These are phyloP conservation scores for Rhizomys pruinosus DNA, from an alignment of 2,113 vertebrate species.

Conservation along the genomic window DNA sequence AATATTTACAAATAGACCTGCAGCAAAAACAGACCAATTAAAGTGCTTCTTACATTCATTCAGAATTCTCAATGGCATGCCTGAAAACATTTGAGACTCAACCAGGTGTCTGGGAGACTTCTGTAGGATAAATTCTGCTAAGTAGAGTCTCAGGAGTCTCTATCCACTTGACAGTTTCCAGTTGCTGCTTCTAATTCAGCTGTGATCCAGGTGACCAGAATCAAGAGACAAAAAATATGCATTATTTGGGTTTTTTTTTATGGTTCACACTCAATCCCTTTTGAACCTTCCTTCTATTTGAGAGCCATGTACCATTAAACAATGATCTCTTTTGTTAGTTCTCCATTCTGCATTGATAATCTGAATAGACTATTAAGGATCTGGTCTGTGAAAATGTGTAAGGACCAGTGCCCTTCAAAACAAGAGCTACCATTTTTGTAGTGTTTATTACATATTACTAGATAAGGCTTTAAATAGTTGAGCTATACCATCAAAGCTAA, in stretches of 20 bases:
- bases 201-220: neutral
- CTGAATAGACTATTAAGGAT: neutral
- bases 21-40: neutral
- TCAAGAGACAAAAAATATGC: neutral
- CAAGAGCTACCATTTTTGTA: neutral
- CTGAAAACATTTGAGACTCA: neutral
- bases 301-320: neutral
- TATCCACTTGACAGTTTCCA: neutral
- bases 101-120: neutral
- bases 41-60: neutral
- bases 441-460: neutral
- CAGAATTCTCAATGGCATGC: neutral
- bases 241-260: neutral
- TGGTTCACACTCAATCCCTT: neutral
- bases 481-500: neutral
- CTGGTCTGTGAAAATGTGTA: neutral
- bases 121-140: neutral
- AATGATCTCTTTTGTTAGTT: neutral
- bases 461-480: neutral
- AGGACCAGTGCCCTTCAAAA: conserved; percentile 1
- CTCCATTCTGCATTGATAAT: neutral
- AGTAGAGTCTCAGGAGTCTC: neutral
- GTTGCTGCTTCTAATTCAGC: too few species aligned
- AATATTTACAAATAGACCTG: neutral
- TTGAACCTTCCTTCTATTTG: neutral